A percentile compares a stretch with the other conserved stretches of the same genome.
Conservation (phyloP, 2,113 vertebrate species). For the Dascyllus trimaculatus region DNA sequence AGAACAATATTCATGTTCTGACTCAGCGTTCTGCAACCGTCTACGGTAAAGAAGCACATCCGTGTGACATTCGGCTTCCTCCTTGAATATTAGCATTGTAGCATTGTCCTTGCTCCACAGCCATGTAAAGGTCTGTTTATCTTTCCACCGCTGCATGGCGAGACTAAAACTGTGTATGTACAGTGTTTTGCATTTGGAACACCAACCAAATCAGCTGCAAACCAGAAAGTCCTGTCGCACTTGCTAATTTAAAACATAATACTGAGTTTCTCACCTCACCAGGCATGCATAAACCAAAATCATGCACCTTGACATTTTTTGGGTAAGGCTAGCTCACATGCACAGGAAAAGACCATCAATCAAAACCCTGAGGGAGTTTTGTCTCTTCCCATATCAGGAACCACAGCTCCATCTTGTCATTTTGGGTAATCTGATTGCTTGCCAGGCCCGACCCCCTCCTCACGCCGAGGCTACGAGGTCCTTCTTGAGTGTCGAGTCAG, state of each 20-base stretch:
- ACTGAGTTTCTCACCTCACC: constrained; percentile 12
- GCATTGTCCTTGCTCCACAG: constrained; percentile 16
- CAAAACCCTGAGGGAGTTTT: constrained; percentile 20
- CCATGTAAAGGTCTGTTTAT: constrained; percentile 18
- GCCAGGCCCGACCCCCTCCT: constrained; percentile 28
- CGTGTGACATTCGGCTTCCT: constrained; percentile 19
- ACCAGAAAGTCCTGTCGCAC: constrained; percentile 26
- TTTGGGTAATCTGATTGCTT: constrained; percentile 47
- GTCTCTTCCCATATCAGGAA: constrained; percentile 35
- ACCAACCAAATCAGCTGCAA: neutral
- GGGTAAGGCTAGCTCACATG: neutral
- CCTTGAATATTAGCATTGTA: constrained; percentile 3
- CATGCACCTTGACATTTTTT: neutral
- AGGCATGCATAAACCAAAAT: constrained; percentile 31
- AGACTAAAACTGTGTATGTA: neutral
- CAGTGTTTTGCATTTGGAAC: constrained; percentile 36
- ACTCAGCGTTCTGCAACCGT: constrained; percentile 37
- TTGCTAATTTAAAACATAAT: constrained; percentile 35
- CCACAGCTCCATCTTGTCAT: constrained; percentile 20
- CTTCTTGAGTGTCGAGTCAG: constrained; percentile 54
- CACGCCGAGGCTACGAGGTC: constrained; percentile 49
- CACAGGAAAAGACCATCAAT: constrained; percentile 61
- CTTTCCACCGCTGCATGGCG: neutral
- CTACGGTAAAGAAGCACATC: constrained; percentile 2
- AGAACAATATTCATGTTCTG: constrained; percentile 54